Evolutionary conservation across 2,888 invertebrate genomes (phyloP).

Genomic region (Stenodema calcarata): DNA sequence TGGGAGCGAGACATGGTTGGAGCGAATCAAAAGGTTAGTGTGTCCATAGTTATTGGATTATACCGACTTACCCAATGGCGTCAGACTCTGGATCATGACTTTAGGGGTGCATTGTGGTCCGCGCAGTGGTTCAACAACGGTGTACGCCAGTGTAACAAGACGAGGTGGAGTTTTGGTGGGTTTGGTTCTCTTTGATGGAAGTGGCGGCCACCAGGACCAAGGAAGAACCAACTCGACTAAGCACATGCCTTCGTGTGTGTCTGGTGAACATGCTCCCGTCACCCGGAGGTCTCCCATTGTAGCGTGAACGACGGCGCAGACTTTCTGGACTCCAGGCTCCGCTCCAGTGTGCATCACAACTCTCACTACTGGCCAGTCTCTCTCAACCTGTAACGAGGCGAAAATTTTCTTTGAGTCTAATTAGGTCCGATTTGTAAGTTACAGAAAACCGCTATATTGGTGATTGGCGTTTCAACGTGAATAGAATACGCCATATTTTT

Average conservation of each 20-base stretch:
- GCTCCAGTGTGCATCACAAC: slow-evolving; percentile 92
- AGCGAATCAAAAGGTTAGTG: too few relatives aligned
- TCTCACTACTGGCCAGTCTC: slow-evolving; percentile 88
- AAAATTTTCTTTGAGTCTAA: too few relatives aligned
- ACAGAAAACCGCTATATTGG: too few relatives aligned
- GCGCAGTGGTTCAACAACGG: slow-evolving; percentile 80
- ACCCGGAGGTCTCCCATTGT: slow-evolving; percentile 67
- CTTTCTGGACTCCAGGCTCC: slow-evolving; percentile 80
- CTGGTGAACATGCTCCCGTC: slow-evolving; percentile 91
- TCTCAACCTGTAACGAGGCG: slow-evolving; percentile 70
- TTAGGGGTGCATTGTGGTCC: slow-evolving; percentile 66
- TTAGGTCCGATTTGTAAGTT: too few relatives aligned
- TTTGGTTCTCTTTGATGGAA: slow-evolving; percentile 65
- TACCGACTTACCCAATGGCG: slow-evolving; percentile 62
- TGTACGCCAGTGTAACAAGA: slow-evolving; percentile 73
- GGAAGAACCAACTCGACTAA: slow-evolving; percentile 88
- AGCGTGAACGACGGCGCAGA: slow-evolving; percentile 84
- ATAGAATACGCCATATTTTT: too few relatives aligned
- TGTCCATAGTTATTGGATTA: too few relatives aligned
- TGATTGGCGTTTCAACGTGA: too few relatives aligned
- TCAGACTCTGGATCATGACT: slow-evolving; percentile 74
- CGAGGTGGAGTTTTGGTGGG: slow-evolving; percentile 72
- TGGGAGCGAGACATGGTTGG: too few relatives aligned
- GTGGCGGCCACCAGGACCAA: slow-evolving; percentile 88
- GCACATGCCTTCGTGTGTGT: slow-evolving; percentile 73